A percentile compares a stretch with the other conserved stretches of the same genome.
Evolutionary conservation across 2,888 invertebrate species (phyloP).

Genomic region (Escarpia spicata): DNA sequence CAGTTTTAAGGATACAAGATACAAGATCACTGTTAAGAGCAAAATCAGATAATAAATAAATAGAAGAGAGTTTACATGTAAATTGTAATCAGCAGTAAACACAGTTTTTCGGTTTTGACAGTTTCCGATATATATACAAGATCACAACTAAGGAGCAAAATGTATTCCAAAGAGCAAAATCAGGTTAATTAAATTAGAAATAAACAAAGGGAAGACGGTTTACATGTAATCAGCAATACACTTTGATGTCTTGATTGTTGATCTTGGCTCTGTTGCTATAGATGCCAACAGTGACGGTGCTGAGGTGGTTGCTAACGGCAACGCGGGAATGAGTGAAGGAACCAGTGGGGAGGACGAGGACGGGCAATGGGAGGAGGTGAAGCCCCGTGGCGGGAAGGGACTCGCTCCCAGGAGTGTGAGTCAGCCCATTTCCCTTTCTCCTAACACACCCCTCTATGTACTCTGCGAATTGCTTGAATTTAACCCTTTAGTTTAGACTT

Average conservation of each 20-base stretch:
- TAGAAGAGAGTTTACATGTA: no score
- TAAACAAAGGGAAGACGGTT: background rate
- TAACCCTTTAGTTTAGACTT: no score
- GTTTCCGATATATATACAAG: no score
- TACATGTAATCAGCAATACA: background rate
- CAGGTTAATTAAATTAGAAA: background rate
- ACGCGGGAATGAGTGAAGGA: conserved; percentile 22
- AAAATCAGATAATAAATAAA: no score
- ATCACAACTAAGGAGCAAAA: no score
- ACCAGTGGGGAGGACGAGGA: conserved; percentile 49
- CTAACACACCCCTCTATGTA: background rate
- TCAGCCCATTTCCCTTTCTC: background rate
- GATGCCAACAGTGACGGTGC: conserved; percentile 21
- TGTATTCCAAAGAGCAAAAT: background rate
- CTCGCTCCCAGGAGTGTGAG: conserved; percentile 16
- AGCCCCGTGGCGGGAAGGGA: conserved; percentile 67
- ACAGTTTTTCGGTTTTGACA: no score
- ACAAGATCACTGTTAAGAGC: no score
- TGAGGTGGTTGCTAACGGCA: conserved; percentile 46
- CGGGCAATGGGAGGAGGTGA: conserved; percentile 73
- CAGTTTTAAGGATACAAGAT: no score
- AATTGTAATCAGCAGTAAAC: no score
- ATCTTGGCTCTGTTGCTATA: background rate
- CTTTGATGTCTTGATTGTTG: background rate
- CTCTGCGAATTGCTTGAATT: background rate